Base-by-base conservation (phyloP, 2,888 invertebrate genomes). In the Cheilosia impressa region DNA sequence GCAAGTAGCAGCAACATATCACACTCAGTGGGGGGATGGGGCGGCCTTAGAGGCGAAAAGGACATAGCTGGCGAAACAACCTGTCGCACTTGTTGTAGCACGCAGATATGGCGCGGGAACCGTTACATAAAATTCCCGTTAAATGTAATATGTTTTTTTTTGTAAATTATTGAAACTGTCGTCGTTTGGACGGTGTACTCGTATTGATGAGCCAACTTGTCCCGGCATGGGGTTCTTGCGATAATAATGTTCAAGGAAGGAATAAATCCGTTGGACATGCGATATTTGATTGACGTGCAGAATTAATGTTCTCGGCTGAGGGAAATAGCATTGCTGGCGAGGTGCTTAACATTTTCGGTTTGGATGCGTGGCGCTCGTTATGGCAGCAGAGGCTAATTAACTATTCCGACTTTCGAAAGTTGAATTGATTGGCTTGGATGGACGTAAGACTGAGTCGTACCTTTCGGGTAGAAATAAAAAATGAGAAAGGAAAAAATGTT, bases 111-210 rank as follows among this genome's bases (percentile, higher is more conserved):
- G 19, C 13, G 38, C 13, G 38, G n/a, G 43, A 50, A 85, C 85
- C 80, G 85, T 85, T 85, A 81, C 77, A 85, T 77, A 80, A 85
- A 72, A 81, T 85, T 81, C 85, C 81, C 66, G 85, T 85, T 72
- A 76, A 75, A 79, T 75, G 84, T 79, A 75, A 72, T 79, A 62
- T 62, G 63, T 71, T 80, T 24, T 24, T 24, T 27, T 1, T 27
- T 27, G 6, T 7, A 52, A 69, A 57, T 65, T 84, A 84, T 80
- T 47, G 57, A 79, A 52, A 69, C 69, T 75, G 83, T 66, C 52
- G 75, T 73, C 68, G 58, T 50, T 73, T 47, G 65, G 47, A 24
- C 38, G 63, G 34, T 7, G 65, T 66, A n/a, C n/a, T n/a, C n/a
- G n/a, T n/a, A 73, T 68, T 75, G 80, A 76, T 65, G 75, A 63